These are phyloP conservation scores for Mesembrinibis cayennensis DNA, from an alignment of 2,113 vertebrate genomes.

Conservation along the genomic window DNA sequence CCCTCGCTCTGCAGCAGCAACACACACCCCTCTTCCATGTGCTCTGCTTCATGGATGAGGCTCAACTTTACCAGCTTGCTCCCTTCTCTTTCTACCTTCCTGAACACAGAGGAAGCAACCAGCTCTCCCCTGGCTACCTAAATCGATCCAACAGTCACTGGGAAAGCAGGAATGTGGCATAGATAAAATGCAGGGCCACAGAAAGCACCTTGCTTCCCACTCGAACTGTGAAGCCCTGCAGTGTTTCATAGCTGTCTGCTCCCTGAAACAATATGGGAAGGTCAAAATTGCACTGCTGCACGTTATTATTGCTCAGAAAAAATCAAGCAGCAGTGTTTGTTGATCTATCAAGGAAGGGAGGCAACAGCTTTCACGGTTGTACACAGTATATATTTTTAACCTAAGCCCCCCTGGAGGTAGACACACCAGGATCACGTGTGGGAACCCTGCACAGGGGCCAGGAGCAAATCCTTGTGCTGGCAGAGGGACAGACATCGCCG, in stretches of 20 bases:
- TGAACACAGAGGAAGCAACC: neutral
- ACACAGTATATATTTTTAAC: neutral
- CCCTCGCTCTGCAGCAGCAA: neutral
- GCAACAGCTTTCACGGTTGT: neutral
- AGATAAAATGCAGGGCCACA: neutral
- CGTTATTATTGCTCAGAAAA: constrained; percentile 8
- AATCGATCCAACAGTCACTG: neutral
- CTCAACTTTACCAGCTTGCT: neutral
- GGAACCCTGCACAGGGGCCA: neutral
- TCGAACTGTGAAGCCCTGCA: neutral
- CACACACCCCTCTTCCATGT: neutral
- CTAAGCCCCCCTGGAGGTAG: neutral
- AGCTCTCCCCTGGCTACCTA: neutral
- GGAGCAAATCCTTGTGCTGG: neutral
- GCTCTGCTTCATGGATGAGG: neutral
- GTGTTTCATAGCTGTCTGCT: neutral
- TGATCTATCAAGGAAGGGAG: neutral
- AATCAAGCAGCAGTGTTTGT: neutral
- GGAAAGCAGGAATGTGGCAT: neutral
- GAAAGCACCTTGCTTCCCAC: neutral
- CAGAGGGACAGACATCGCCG: fast-evolving
- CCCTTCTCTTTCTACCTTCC: neutral
- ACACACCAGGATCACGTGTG: fast-evolving
- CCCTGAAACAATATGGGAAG: neutral
- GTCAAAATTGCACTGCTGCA: neutral